Evolutionary conservation across 2,888 invertebrate species (phyloP).

Genomic region (Thysanoteuthis rhombus): DNA sequence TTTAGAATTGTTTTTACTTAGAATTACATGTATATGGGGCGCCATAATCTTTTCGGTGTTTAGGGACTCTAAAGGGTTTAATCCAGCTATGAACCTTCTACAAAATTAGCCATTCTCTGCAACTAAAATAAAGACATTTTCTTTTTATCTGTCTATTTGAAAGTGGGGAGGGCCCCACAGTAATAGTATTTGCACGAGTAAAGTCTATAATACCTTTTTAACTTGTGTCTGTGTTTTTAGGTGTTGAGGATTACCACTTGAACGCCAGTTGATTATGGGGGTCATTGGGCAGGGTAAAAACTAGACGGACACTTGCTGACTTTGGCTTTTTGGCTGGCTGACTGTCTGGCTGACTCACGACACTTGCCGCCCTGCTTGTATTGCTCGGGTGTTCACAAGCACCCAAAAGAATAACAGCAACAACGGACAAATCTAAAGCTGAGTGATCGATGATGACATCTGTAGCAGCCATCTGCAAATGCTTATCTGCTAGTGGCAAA

Average conservation of each 20-base stretch:
- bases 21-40: too few relatives aligned
- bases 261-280: neutral
- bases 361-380: neutral
- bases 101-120: too few relatives aligned
- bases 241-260: slow-evolving; percentile 12
- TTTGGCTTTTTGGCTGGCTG: too few relatives aligned
- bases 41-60: too few relatives aligned
- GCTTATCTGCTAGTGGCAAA: neutral
- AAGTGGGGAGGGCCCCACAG: too few relatives aligned
- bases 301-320: neutral
- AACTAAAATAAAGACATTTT: too few relatives aligned
- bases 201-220: neutral
- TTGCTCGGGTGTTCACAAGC: neutral
- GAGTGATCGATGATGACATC: neutral
- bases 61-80: too few relatives aligned
- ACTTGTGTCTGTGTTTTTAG: neutral
- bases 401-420: neutral
- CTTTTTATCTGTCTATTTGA: too few relatives aligned
- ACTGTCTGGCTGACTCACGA: too few relatives aligned
- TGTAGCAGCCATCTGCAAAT: neutral
- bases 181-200: too few relatives aligned
- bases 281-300: neutral
- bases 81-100: too few relatives aligned
- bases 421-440: neutral
- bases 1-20: too few relatives aligned